A percentile compares a stretch with the other conserved stretches of the same genome.
phyloP scores from a whole-genome alignment of 2,113 vertebrate genomes.

The Crotalus helleri region DNA sequence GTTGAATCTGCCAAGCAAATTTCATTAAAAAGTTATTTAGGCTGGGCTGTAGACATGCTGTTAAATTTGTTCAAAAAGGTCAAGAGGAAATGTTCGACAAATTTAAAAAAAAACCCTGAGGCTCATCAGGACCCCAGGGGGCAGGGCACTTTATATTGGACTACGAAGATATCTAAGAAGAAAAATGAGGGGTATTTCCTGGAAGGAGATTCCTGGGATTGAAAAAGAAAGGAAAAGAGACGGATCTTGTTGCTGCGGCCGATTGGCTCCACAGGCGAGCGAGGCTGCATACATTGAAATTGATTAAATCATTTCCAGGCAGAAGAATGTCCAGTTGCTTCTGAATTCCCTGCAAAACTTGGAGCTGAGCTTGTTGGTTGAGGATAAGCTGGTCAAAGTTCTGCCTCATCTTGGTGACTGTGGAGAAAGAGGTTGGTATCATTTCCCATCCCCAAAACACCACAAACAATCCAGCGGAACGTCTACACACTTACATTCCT shows the following conservation, averaged over 20 bases:
- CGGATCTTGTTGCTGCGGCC: slow-evolving; percentile 2
- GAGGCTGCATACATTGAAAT: slow-evolving; percentile 41
- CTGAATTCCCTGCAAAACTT: slow-evolving; percentile 58
- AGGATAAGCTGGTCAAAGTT: slow-evolving; percentile 52
- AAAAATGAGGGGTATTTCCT: background rate
- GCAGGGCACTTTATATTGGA: background rate
- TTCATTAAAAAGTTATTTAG: background rate
- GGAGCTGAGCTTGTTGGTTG: slow-evolving; percentile 56
- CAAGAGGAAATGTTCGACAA: background rate
- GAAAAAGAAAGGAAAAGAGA: slow-evolving; percentile 41
- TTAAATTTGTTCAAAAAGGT: background rate
- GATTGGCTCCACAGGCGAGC: slow-evolving; percentile 40
- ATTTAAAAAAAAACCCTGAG: background rate
- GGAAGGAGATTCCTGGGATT: slow-evolving; percentile 39
- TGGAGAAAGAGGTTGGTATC: slow-evolving; percentile 22
- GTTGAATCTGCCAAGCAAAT: background rate
- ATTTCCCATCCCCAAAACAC: background rate
- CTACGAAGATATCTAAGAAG: background rate
- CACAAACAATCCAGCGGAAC: fast-evolving
- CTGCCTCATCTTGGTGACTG: slow-evolving; percentile 53
- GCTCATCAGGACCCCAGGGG: background rate
- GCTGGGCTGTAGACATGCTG: background rate
- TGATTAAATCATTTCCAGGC: slow-evolving; percentile 50
- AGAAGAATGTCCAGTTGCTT: slow-evolving; percentile 49
- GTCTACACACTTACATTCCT: slow-evolving; percentile 49